Evolutionary conservation across 2,797 vertebrate genomes (phyloP), one percentile per base, ranked within the genome.

Genomic region (Cyclura pinguis): DNA sequence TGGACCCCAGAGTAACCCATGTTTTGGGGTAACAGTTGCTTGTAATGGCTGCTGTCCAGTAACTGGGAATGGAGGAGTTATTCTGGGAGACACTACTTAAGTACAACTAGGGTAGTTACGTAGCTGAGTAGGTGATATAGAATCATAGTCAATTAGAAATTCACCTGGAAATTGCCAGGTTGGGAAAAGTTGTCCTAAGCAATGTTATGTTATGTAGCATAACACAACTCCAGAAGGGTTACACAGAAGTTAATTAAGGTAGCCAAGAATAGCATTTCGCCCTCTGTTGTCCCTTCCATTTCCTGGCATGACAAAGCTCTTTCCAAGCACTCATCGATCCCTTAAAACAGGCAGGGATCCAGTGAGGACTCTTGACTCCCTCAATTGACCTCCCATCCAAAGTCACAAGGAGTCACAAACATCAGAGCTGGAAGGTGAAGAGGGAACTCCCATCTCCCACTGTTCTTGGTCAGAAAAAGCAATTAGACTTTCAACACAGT

Each of bases 301-400:
- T 81, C 92, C 85, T 92, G 93, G 90, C 59, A 64, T 64, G 88
- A 87, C 62, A 93, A 88, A 94, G 87, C 47, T 64, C 35, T 91
- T 88, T 85, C 35, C 77, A 94, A 92, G 80, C 86, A 87, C 90
- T 94, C 91, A 94, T 95, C 91, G 92, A 93, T 67, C 85, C 52
- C 90, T 84, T 12, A 80, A 55, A 42, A 88, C 38, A 93, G 73
- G 14, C 62, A 94, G 24, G 84, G 88, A 87, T 93, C 93, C 93
- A 85, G 80, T 93, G 92, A 92, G 10, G 4, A 42, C 83, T 89
- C 87, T 89, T 86, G 64, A 14, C 24, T 92, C 86, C 86, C 88
- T 86, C 80, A 93, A 89, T 78, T 14, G 0, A 73, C 50, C 86
- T 83, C 6, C 50, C 18, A 22, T n/a, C 50, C 77, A 72, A 81